Base-by-base conservation (phyloP, 1,140 invertebrate species). In the Drosophila persimilis region DNA sequence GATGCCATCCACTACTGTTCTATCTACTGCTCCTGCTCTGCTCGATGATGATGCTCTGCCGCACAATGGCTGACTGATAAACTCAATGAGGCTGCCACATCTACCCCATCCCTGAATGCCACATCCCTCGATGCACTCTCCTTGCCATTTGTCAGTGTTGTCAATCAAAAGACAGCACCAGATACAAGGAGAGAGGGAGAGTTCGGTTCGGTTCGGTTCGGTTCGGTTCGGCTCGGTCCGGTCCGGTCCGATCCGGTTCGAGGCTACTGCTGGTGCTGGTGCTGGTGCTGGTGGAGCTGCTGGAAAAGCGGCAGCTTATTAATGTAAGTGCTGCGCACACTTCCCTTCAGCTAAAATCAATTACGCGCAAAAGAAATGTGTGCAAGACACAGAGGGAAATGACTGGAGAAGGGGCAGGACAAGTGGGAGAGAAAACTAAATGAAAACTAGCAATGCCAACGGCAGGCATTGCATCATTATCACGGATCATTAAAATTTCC, bases 401-500 rank as follows among this genome's bases (percentile, higher is more conserved):
- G 1, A 6, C 1, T 2, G 6, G 29, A 29, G 29, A 7, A 3
- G 9, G 31, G 9, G 31, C 0, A 2, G 9, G 29, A 31, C 7
- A 31, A 29, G 55, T n/a, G 53, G 35, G 11, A 15, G 48, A 35
- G 51, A 29, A 35, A 73, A 73, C 62, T 66, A 80, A 72, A 70
- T 67, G 73, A 61, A 13, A 62, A 77, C 71, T 69, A 77, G 65
- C 41, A 47, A 29, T 69, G 78, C 71, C 76, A 77, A 60, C 57
- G 79, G 76, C 79, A 11, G 11, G 11, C 31, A 45, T 47, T 67
- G 69, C 77, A 66, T 89, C 84, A 89, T 89, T 89, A 89, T 89
- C 76, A 89, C 70, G 76, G 84, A 89, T 89, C 84, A 89, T 89
- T 89, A 89, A 89, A 84, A 85, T 70, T 73, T 85, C 63, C 3